A percentile compares a stretch with the other conserved stretches of the same genome.
Evolutionary conservation across 2,113 vertebrate genomes (phyloP).

Genomic region (Tachysurus fulvidraco): DNA sequence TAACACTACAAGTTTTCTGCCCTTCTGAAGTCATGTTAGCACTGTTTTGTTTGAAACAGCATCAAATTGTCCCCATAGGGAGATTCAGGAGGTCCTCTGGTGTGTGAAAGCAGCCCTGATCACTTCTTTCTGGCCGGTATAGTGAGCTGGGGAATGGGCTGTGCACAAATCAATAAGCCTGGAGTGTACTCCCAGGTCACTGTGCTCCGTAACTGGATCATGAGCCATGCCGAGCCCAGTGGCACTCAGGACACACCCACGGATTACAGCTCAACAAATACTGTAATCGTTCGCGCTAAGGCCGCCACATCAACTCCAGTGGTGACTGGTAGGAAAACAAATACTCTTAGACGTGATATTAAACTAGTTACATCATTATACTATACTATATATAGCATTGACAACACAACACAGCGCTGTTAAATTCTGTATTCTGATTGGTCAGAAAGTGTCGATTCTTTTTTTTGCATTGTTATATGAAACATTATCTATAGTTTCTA

Average conservation of each 20-base stretch:
- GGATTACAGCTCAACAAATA: not conserved
- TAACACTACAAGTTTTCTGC: not conserved
- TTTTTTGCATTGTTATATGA: not conserved
- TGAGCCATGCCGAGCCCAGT: constrained; percentile 64
- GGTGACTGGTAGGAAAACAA: constrained; percentile 55
- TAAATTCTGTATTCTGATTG: not conserved
- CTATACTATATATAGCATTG: not conserved
- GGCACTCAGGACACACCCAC: constrained; percentile 1
- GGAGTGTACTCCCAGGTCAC: constrained; percentile 91
- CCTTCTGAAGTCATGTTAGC: not conserved
- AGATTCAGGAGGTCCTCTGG: constrained; percentile 93
- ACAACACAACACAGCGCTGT: not conserved
- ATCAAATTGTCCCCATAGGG: constrained; percentile 74
- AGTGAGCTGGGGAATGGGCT: constrained; percentile 95
- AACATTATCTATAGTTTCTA: not conserved
- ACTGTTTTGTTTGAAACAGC: constrained; percentile 11
- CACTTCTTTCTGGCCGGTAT: constrained; percentile 91
- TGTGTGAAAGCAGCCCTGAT: constrained; percentile 86
- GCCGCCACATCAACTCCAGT: not conserved
- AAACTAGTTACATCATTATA: not conserved
- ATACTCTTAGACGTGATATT: not conserved
- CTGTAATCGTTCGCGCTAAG: not conserved
- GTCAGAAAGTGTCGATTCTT: not conserved
- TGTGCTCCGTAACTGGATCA: constrained; percentile 85
- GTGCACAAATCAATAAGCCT: constrained; percentile 84